phyloP scores from a whole-genome alignment of 2,113 vertebrate genomes.

The Elephas maximus region DNA sequence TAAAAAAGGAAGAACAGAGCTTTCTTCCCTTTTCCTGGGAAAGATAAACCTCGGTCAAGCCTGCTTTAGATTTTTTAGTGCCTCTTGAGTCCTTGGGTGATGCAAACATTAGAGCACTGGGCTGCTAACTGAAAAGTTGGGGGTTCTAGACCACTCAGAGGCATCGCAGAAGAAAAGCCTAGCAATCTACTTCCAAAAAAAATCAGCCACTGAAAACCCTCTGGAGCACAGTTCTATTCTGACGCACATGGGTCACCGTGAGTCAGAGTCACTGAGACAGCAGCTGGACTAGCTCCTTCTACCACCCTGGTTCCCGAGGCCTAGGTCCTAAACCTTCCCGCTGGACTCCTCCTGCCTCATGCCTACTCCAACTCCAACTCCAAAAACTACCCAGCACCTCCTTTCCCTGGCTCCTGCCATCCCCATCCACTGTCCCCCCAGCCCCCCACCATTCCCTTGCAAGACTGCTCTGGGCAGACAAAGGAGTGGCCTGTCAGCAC shows the following conservation, averaged over 20 bases:
- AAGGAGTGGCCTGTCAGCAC: neutral
- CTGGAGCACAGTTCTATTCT: neutral
- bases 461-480: neutral
- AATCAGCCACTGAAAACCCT: neutral
- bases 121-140: neutral
- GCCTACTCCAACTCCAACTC: neutral
- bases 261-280: neutral
- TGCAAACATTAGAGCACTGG: neutral
- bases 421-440: rapidly evolving
- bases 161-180: neutral
- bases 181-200: too few relatives aligned
- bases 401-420: neutral
- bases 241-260: neutral
- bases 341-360: too few relatives aligned
- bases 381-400: neutral
- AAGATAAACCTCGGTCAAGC: neutral
- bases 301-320: neutral
- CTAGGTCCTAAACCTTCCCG: too few relatives aligned
- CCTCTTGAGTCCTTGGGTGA: neutral
- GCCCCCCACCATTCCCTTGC: too few relatives aligned
- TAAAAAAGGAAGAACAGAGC: neutral
- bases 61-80: neutral
- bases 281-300: neutral
- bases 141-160: neutral
- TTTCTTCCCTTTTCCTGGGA: neutral